A percentile compares a stretch with the other conserved stretches of the same genome.
Evolutionary conservation across 2,113 vertebrate species (phyloP).

Genomic region (Hystrix brachyura): DNA sequence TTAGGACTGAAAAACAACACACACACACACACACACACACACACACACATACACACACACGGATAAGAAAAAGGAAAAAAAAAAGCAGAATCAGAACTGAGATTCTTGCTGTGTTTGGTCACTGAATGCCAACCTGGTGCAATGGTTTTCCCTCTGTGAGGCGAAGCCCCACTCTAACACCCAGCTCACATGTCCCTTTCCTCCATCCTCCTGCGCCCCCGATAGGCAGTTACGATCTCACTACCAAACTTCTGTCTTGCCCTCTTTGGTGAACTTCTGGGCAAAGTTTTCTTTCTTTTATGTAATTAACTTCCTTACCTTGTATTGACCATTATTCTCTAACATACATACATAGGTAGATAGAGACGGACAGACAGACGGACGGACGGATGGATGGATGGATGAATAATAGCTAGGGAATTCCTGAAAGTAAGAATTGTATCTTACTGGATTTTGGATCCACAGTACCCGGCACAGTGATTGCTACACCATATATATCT

Average conservation of each 20-base stretch:
- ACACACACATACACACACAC: neutral
- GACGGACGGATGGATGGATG: too few relatives aligned
- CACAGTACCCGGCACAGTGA: neutral
- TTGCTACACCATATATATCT: neutral
- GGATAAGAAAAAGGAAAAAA: neutral
- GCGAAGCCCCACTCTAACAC: neutral
- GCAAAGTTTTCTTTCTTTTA: neutral
- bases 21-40: neutral
- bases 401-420: neutral
- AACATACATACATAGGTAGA: too few relatives aligned
- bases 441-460: neutral
- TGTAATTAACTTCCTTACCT: neutral
- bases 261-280: neutral
- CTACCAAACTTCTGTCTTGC: neutral
- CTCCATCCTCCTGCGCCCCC: fast-evolving
- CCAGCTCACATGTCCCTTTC: neutral
- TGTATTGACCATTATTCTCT: neutral
- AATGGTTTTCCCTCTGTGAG: neutral
- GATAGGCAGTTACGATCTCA: neutral
- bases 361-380: neutral
- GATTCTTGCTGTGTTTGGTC: neutral
- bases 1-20: neutral
- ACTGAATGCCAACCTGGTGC: neutral
- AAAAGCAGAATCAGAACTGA: neutral
- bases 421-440: neutral